Evolutionary conservation across 2,113 vertebrate genomes (phyloP), one percentile per base, ranked within the genome.

Genomic region (Bubo scandiacus): DNA sequence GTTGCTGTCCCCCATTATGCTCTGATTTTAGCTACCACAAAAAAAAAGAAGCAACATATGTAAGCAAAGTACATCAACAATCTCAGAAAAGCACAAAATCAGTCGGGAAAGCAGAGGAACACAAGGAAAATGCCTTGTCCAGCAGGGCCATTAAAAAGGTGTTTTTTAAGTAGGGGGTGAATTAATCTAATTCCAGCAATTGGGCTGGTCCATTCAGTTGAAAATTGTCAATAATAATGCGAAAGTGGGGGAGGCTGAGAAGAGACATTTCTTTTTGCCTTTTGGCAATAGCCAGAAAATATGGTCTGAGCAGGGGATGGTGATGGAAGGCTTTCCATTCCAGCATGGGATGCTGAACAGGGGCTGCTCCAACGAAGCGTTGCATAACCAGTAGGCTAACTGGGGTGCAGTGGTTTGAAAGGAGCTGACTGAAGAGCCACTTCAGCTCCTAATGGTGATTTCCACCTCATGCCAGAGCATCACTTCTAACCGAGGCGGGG

Each of bases 311-410:
- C 38, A 52, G 30, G 45, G 13, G 47, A 34, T 2, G 9, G n/a
- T 1, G 26, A n/a, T 5, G 66, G 49, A 29, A 79, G 18, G 25
- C 10, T 45, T 27, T 21, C 51, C 30, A 7, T n/a, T n/a, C 23
- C 71, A 15, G 36, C 21, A 5, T 2, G 12, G 73, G 27, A 51
- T 34, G 20, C 15, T 4, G 49, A 20, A 15, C 2, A 3, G 15
- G 63, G 61, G 17, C 20, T 45, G 52, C 40, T n/a, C 11, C 6
- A 5, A 3, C 0, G 4, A 70, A 30, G 29, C 5, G 0, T 1
- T 27, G 34, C 29, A 13, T 9, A 21, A 20, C 21, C 36, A 52
- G 40, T 2, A 21, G 70, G 29, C n/a, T 73, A 45, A 82, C 12
- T 34, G 55, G 68, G 45, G 34, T 30, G 38, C 15, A 30, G 2